These are phyloP conservation scores for Ceryle rudis DNA, from an alignment of 2,797 vertebrate genomes.

Conservation along the genomic window DNA sequence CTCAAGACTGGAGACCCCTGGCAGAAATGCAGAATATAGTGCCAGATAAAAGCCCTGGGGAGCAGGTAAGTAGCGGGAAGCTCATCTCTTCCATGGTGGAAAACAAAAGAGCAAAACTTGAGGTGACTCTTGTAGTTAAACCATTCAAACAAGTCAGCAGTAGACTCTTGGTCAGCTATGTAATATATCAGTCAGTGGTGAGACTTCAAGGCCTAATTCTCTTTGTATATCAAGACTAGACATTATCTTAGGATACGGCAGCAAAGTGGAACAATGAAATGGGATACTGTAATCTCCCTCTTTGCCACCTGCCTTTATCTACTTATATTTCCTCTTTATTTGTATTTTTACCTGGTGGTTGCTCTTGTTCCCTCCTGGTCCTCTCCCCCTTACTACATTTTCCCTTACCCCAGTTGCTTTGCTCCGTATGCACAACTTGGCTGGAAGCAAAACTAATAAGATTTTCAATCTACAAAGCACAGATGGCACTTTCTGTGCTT, in stretches of 20 bases:
- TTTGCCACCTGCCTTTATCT: background rate
- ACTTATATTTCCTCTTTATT: background rate
- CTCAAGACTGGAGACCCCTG: background rate
- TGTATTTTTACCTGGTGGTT: background rate
- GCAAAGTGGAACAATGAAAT: background rate
- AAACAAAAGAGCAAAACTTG: background rate
- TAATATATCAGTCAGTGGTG: background rate
- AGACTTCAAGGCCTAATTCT: background rate
- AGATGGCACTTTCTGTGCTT: slow-evolving; percentile 33
- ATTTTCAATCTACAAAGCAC: slow-evolving; percentile 70
- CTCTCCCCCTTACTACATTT: background rate
- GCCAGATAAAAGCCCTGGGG: background rate
- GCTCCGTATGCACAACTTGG: background rate
- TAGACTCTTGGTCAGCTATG: background rate
- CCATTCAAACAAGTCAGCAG: background rate
- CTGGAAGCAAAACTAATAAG: slow-evolving; percentile 56
- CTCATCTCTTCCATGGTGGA: background rate
- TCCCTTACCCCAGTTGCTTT: background rate
- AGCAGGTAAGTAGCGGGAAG: background rate
- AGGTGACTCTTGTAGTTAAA: background rate
- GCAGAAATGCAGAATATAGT: background rate
- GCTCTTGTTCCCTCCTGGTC: background rate
- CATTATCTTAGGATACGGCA: background rate
- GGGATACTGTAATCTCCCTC: background rate
- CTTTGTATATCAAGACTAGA: background rate